Percentiles rank a stretch among this genome's conserved stretches.
Evolutionary conservation across 2,797 vertebrate species (phyloP).

Genomic region (Helostoma temminkii): DNA sequence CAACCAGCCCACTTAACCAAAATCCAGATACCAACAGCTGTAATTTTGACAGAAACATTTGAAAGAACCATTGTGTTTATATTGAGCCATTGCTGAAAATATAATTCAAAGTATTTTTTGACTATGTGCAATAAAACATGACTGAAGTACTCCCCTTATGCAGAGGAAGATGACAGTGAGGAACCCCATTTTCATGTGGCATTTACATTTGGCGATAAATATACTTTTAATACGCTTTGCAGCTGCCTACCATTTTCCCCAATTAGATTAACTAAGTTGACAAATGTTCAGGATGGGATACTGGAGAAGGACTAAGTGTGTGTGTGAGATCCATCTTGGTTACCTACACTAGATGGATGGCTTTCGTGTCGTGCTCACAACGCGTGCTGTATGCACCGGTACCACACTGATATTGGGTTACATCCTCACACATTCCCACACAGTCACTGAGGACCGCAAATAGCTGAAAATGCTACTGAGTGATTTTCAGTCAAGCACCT

Average conservation of each 20-base stretch:
- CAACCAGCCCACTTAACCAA: slow-evolving; percentile 3
- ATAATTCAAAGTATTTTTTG: slow-evolving; percentile 18
- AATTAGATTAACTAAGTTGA: slow-evolving; percentile 55
- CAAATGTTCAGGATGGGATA: slow-evolving; percentile 40
- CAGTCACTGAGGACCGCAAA: slow-evolving; percentile 10
- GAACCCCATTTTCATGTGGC: slow-evolving; percentile 65
- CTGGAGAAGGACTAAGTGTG: slow-evolving; percentile 31
- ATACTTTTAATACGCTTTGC: slow-evolving; percentile 59
- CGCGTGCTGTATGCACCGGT: slow-evolving; percentile 18
- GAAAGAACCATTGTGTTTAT: slow-evolving; percentile 23
- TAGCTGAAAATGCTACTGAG: slow-evolving; percentile 1
- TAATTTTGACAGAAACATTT: slow-evolving; percentile 14
- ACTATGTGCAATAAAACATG: slow-evolving; percentile 40
- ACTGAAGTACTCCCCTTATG: slow-evolving; percentile 38
- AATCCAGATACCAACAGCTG: neutral
- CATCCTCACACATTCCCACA: slow-evolving; percentile 32
- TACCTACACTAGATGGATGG: slow-evolving; percentile 52
- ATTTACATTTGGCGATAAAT: slow-evolving; percentile 63
- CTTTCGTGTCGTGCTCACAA: slow-evolving; percentile 12
- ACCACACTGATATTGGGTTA: slow-evolving; percentile 26
- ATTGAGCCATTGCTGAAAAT: slow-evolving; percentile 25
- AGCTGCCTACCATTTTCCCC: slow-evolving; percentile 30
- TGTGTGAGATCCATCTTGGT: slow-evolving; percentile 25
- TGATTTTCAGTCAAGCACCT: neutral
- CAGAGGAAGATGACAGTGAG: slow-evolving; percentile 18